Evolutionary conservation across 2,113 vertebrate species (phyloP), one percentile per base, ranked within the genome.

Genomic region (Rhabdornis inornatus): DNA sequence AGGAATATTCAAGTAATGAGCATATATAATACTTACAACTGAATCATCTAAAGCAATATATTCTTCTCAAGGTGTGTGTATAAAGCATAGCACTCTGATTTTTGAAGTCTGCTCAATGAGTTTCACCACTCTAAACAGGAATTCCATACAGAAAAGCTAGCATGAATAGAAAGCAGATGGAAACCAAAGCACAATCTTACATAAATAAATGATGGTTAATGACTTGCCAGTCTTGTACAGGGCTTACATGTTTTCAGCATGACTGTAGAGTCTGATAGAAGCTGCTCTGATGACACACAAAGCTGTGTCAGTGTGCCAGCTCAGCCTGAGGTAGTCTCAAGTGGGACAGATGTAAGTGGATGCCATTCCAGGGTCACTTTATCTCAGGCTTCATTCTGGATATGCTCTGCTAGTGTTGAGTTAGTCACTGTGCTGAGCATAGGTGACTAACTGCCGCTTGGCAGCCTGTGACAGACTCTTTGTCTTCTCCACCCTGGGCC

Each of bases 161-260:
- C 60, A 39, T 49, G n/a, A 61, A 55, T 83, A 37, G 78, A 87
- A 95, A 83, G 70, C 81, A 80, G 81, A 72, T 63, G 66, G 85
- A 83, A 92, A 81, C 30, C 30, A 42, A 86, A 94, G 74, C 2
- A 1, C 47, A 49, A 6, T 69, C 77, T 94, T 78, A 65, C 19
- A 14, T 85, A 44, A 91, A 94, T 79, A 92, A 95, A 72, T 82
- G 5, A 74, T 77, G 66, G 86, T 87, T 83, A 94, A 80, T 94
- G 72, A 80, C 59, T 77, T 89, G 59, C 66, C 75, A 69, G 50
- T 85, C 75, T 92, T 78, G 76, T 53, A 80, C 31, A 80, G 66
- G 63, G 70, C 78, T 72, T 77, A 65, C 78, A 77, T 37, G 17
- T 85, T 95, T 59, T 79, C 74, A 76, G 1, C 66, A 42, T 1